phyloP scores from a whole-genome alignment of 2,888 invertebrate genomes.

The Drosophila nr. fundita region DNA sequence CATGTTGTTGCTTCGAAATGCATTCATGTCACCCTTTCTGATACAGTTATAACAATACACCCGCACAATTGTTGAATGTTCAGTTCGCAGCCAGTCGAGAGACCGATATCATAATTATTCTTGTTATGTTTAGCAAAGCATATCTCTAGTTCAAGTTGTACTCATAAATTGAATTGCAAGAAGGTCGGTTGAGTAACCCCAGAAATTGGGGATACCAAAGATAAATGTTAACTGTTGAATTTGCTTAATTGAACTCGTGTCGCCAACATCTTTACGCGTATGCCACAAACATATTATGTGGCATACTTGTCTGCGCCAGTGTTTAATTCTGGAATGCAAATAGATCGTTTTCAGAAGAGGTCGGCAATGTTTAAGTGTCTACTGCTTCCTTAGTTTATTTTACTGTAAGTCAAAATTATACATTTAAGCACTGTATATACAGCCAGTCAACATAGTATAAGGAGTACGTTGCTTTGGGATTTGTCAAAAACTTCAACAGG shows the following conservation, averaged over 20 bases:
- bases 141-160: neutral
- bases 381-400: neutral
- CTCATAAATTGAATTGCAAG: neutral
- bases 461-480: neutral
- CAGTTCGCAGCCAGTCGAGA: too few relatives aligned
- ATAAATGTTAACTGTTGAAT: neutral
- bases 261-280: neutral
- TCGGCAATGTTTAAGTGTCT: neutral
- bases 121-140: too few relatives aligned
- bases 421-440: neutral
- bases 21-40: neutral
- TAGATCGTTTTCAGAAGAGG: neutral
- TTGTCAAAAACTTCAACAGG: neutral
- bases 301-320: constrained; percentile 18
- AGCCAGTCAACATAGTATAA: neutral
- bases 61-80: too few relatives aligned
- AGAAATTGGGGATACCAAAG: neutral
- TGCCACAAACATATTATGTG: neutral
- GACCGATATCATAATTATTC: neutral
- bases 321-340: constrained; percentile 2
- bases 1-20: neutral
- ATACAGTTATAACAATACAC: neutral
- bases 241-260: neutral
- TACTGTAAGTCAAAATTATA: neutral
- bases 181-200: neutral